phyloP scores from a whole-genome alignment of 2,888 invertebrate genomes.

The Podabrus alpinus region DNA sequence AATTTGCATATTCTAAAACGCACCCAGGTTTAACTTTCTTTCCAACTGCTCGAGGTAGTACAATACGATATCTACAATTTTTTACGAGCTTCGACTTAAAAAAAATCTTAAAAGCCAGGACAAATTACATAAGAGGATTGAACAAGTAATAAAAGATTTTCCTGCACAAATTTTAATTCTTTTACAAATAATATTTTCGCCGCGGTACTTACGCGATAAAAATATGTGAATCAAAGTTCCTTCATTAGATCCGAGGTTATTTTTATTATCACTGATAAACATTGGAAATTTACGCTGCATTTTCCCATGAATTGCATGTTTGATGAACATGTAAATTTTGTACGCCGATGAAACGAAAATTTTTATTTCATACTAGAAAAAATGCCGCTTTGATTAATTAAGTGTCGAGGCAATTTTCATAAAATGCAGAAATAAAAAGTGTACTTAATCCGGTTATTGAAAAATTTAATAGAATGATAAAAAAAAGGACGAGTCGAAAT shows the following conservation, averaged over 20 bases:
- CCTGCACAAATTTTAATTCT: no score
- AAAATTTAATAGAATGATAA: background rate
- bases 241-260: background rate
- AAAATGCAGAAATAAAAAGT: background rate
- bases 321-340: background rate
- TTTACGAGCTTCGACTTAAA: background rate
- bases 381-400: background rate
- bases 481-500: background rate
- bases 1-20: conserved; percentile 24
- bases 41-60: background rate
- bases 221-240: background rate
- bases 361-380: background rate
- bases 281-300: background rate
- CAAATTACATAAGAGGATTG: background rate
- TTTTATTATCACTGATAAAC: background rate
- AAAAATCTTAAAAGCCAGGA: background rate
- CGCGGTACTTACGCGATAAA: background rate
- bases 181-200: no score
- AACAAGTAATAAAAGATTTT: background rate
- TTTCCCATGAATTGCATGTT: background rate
- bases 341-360: background rate
- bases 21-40: background rate
- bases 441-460: background rate
- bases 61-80: background rate
- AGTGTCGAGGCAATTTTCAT: background rate